Evolutionary conservation across 2,797 vertebrate species (phyloP), one percentile per base, ranked within the genome.

Genomic region (Neoniphon sammara): DNA sequence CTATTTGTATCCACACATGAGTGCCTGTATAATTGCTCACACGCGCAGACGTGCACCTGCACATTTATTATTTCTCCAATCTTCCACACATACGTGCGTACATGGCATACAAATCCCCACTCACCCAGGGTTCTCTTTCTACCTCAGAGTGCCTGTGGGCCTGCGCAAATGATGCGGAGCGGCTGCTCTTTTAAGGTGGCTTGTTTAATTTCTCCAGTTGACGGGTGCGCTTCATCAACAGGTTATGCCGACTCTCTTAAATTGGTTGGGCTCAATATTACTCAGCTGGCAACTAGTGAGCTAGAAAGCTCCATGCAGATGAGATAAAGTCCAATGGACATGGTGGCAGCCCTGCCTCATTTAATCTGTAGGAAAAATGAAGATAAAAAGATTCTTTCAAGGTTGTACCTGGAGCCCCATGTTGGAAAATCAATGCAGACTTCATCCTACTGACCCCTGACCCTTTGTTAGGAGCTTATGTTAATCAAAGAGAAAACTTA

Each of bases 211-310:
- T 80, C 78, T 87, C 74, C 66, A 39, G 70, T 50, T 81, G 87
- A 88, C 80, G 25, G 75, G 59, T 46, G 77, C 80, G 81, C 72
- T 89, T 84, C 85, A 74, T 93, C 88, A 87, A 86, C 88, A 88
- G 83, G 85, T 91, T 90, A 90, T 87, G 85, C 78, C 56, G 60
- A 65, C 78, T 63, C 55, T 71, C 63, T 71, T 78, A 81, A 90
- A 89, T 86, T 64, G 86, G 77, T 72, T 65, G 63, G 73, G 72
- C 66, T 73, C 66, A 64, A 71, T 71, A 72, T 84, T 76, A 88
- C 83, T 88, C 81, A 76, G 34, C 67, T 55, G 39, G 42, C 70
- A 83, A 77, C 68, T 58, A 77, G 78, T 73, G 68, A 78, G 64
- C 74, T 65, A 62, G 60, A 81, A 77, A 83, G 75, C 61, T 66